These are phyloP conservation scores for Biston stratarius DNA, from an alignment of 2,888 invertebrate species.

Conservation along the genomic window DNA sequence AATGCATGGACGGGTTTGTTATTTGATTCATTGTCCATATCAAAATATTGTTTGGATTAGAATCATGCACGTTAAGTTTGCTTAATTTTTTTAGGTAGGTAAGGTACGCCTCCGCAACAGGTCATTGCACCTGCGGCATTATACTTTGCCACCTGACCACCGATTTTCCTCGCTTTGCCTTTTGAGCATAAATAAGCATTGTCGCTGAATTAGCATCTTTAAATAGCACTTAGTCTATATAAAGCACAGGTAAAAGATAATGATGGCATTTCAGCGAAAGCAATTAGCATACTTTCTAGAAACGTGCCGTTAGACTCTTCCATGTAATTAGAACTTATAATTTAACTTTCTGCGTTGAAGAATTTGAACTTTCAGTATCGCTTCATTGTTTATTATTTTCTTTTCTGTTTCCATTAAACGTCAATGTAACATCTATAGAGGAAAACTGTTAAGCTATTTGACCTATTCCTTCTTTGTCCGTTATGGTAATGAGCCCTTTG, in stretches of 20 bases:
- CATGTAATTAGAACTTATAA: slow-evolving; percentile 29
- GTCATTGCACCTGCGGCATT: slow-evolving; percentile 58
- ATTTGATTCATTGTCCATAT: slow-evolving; percentile 53
- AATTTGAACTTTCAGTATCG: slow-evolving; percentile 21
- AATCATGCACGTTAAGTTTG: slow-evolving; percentile 45
- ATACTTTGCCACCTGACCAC: slow-evolving; percentile 28
- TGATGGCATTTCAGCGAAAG: slow-evolving; percentile 39
- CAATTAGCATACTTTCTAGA: slow-evolving; percentile 29
- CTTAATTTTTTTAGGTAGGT: slow-evolving; percentile 48
- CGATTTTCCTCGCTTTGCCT: slow-evolving; percentile 38
- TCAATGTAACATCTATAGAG: not conserved
- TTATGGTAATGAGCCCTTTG: slow-evolving; percentile 47
- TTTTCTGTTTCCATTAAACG: slow-evolving; percentile 1
- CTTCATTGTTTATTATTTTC: slow-evolving; percentile 6
- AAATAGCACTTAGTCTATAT: slow-evolving; percentile 36
- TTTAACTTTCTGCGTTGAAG: slow-evolving; percentile 13
- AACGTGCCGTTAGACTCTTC: slow-evolving; percentile 27
- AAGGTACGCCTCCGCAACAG: slow-evolving; percentile 47
- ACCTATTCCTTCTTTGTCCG: slow-evolving; percentile 33
- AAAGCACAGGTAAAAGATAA: slow-evolving; percentile 23
- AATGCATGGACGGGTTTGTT: slow-evolving; percentile 42
- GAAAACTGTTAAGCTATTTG: slow-evolving; percentile 29
- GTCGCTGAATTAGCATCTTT: slow-evolving; percentile 40
- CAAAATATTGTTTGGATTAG: slow-evolving; percentile 52
- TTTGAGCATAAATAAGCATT: slow-evolving; percentile 49